These are phyloP conservation scores for Phaethornis superciliosus DNA, from an alignment of 2,113 vertebrate species.

Conservation along the genomic window DNA sequence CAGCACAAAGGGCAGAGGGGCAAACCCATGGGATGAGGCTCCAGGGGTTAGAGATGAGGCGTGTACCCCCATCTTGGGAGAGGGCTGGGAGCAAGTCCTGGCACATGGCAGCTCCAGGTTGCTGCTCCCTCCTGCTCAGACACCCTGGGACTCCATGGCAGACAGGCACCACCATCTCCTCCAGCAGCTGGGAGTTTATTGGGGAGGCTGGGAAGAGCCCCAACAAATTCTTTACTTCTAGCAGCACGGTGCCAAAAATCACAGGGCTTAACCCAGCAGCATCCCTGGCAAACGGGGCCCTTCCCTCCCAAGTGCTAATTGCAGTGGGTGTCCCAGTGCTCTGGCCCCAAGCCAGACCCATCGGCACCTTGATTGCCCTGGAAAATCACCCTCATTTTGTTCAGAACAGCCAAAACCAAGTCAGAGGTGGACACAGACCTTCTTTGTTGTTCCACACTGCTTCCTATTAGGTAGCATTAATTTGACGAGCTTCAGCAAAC, in stretches of 20 bases:
- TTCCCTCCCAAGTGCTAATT: not conserved
- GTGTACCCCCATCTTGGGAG: fast-evolving
- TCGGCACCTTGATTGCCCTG: not conserved
- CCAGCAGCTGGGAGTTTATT: not conserved
- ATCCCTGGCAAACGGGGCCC: not conserved
- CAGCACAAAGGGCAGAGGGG: not conserved
- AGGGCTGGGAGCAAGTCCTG: not conserved
- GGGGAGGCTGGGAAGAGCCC: not conserved
- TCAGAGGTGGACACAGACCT: not conserved
- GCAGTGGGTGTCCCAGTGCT: not conserved
- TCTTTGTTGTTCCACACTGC: conserved; percentile 26
- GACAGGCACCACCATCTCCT: not conserved
- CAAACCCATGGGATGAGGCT: fast-evolving
- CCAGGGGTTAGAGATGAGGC: not conserved
- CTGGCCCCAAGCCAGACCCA: not conserved
- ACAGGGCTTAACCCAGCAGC: not conserved
- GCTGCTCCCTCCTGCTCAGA: not conserved
- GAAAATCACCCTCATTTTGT: not conserved
- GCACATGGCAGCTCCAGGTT: not conserved
- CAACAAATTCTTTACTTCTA: not conserved
- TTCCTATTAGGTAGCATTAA: conserved; percentile 39
- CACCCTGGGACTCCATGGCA: not conserved
- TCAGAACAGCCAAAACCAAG: not conserved
- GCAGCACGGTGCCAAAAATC: not conserved
- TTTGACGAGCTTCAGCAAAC: conserved; percentile 52